These are phyloP conservation scores for Elysia chlorotica DNA, from an alignment of 1,140 invertebrate genomes.

Conservation along the genomic window DNA sequence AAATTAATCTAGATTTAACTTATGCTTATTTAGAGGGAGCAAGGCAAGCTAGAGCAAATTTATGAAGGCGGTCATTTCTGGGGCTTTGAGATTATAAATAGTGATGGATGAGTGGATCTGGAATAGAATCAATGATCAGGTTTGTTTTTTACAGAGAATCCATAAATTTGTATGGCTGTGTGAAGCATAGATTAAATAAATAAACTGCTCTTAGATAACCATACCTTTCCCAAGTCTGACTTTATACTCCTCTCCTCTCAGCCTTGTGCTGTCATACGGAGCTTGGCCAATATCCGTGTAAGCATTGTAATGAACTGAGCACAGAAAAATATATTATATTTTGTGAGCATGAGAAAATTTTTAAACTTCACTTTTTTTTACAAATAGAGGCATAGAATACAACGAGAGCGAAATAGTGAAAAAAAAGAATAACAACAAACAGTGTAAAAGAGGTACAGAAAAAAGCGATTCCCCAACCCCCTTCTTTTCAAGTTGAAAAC, in stretches of 20 bases:
- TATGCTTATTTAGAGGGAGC: background rate
- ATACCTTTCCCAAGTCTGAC: slow-evolving; percentile 34
- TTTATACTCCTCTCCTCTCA: slow-evolving; percentile 52
- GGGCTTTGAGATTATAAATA: background rate
- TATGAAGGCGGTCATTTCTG: background rate
- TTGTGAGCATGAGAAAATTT: too few species aligned
- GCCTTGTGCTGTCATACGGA: slow-evolving; percentile 74
- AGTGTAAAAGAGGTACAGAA: too few species aligned
- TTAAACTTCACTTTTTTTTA: too few species aligned
- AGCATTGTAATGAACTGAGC: slow-evolving; percentile 71
- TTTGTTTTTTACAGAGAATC: background rate
- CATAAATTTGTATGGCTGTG: too few species aligned
- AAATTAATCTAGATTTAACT: background rate
- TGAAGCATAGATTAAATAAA: too few species aligned
- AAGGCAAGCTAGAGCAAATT: background rate
- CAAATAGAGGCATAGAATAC: background rate
- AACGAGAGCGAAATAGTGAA: background rate
- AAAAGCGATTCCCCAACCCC: too few species aligned
- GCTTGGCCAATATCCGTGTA: slow-evolving; percentile 73
- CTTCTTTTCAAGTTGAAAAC: too few species aligned
- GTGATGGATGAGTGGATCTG: background rate
- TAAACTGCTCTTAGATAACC: too few species aligned
- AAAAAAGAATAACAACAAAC: background rate
- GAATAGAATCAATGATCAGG: background rate
- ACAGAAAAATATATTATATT: too few species aligned